Evolutionary conservation across 2,113 vertebrate species (phyloP), one percentile per base, ranked within the genome.

Genomic region (Phasianus colchicus): DNA sequence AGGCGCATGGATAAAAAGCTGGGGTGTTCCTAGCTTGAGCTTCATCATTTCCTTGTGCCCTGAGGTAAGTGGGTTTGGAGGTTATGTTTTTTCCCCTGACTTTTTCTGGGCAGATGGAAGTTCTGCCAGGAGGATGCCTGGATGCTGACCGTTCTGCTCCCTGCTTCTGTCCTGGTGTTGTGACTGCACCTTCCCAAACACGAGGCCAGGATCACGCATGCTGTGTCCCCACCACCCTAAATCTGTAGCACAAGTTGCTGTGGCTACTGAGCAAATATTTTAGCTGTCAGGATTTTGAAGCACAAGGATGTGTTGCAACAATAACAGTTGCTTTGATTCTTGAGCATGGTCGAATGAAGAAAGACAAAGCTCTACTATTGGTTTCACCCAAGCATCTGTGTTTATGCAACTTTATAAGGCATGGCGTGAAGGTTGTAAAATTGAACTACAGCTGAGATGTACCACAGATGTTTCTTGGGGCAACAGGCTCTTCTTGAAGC

Each of bases 51-150:
- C 42, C 45, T 61, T 18, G 8, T 74, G 40, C 32, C 29, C 10
- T 5, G 40, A 30, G 38, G 11, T 79, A 79, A 73, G 48, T 80
- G 43, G 30, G 40, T 19, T 90, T 88, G 64, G 19, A 30, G 54
- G 58, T 43, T 4, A 2, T 13, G 10, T 30, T 43, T 58, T 25
- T 29, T 6, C 10, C 70, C 81, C 67, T 75, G 75, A 69, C 16
- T 3, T 40, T 48, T 93, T 71, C 85, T 88, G 79, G 82, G 85
- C 92, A 83, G 34, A 29, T 87, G 18, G 85, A 89, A 89, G 83
- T 36, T 86, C 58, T 95, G 88, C 79, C 92, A 89, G 76, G 86
- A 74, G 47, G 88, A 38, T 92, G 27, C 29, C 30, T 32, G 55
- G 55, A 57, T 57, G 64, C 48, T 22, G 29, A 72, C n/a, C 67